These are phyloP conservation scores for Tonatia bakeri DNA, from an alignment of 2,113 vertebrate species.

Conservation along the genomic window DNA sequence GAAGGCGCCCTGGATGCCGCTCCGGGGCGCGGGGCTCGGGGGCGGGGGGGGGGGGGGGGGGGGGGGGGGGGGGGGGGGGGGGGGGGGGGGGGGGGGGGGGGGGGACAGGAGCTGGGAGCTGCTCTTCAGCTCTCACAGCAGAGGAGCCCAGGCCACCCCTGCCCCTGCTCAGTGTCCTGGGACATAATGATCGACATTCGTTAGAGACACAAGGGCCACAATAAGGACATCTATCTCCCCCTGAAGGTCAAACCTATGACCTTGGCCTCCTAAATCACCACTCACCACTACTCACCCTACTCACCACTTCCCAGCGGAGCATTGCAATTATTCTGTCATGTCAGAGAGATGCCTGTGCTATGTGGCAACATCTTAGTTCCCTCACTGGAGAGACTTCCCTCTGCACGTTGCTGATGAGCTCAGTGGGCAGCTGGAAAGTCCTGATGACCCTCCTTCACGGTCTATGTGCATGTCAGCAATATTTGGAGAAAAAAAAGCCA, in stretches of 20 bases:
- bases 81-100: no score
- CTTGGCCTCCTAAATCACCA: background rate
- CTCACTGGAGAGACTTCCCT: background rate
- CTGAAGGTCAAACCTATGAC: background rate
- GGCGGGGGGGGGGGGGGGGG: accelerated
- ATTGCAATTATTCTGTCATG: accelerated
- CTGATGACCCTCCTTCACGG: background rate
- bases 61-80: accelerated
- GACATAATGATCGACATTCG: background rate
- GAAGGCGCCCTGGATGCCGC: background rate
- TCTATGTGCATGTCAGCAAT: background rate
- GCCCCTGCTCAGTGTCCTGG: background rate
- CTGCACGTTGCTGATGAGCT: background rate
- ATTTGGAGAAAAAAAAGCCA: background rate
- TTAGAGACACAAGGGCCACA: background rate
- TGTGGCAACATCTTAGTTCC: conserved; percentile 17
- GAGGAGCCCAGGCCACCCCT: background rate
- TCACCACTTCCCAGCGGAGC: background rate
- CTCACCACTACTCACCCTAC: background rate
- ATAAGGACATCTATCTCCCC: background rate
- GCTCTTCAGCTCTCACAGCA: background rate
- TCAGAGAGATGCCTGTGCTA: background rate
- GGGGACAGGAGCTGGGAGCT: background rate
- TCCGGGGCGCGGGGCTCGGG: no score
- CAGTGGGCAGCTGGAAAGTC: background rate